phyloP scores from a whole-genome alignment of 2,888 invertebrate species.

The Drosophila histrio region DNA sequence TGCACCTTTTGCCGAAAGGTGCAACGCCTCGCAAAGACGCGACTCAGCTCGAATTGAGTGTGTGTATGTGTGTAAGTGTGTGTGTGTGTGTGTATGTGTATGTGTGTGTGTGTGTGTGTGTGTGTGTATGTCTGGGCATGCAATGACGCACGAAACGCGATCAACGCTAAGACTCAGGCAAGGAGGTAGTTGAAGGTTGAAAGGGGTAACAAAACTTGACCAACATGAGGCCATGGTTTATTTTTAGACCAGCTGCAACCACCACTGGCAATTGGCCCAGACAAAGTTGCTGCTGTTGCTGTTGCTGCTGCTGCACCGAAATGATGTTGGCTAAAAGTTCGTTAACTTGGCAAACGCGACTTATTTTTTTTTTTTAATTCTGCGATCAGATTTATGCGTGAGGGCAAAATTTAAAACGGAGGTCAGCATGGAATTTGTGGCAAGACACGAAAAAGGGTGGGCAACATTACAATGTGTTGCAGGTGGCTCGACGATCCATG shows the following conservation, averaged over 20 bases:
- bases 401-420: slow-evolving; percentile 54
- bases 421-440: slow-evolving; percentile 36
- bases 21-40: slow-evolving; percentile 65
- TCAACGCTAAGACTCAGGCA: slow-evolving; percentile 45
- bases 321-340: slow-evolving; percentile 16
- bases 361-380: slow-evolving; percentile 2
- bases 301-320: background rate
- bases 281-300: slow-evolving; percentile 34
- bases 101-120: slow-evolving; percentile 19
- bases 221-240: slow-evolving; percentile 68
- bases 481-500: slow-evolving; percentile 53
- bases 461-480: slow-evolving; percentile 15
- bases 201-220: slow-evolving; percentile 56
- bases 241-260: slow-evolving; percentile 59
- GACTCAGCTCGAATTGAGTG: slow-evolving; percentile 18
- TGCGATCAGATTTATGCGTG: slow-evolving; percentile 74
- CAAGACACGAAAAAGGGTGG: slow-evolving; percentile 66
- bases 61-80: slow-evolving; percentile 4
- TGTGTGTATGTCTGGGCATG: slow-evolving; percentile 55
- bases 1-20: slow-evolving; percentile 77
- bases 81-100: background rate
- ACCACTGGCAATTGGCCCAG: slow-evolving; percentile 46
- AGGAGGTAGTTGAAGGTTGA: background rate
- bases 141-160: slow-evolving; percentile 79
- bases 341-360: slow-evolving; percentile 26